These are phyloP conservation scores for Periophthalmus modestus DNA, from an alignment of 2,113 vertebrate genomes.

Conservation along the genomic window DNA sequence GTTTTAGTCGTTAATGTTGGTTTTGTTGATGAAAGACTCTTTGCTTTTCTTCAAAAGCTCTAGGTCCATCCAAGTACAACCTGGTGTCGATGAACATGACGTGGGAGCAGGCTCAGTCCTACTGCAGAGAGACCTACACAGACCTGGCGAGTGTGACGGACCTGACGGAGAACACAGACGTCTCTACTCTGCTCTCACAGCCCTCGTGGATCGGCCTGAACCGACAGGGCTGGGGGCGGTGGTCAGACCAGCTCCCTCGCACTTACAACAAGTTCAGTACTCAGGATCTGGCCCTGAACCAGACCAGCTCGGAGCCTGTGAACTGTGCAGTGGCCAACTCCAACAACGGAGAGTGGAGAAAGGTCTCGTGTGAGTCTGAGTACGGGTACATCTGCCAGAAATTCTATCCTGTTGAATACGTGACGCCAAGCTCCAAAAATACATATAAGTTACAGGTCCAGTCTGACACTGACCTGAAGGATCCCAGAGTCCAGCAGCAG, in stretches of 20 bases:
- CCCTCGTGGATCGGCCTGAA: neutral
- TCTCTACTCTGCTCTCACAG: neutral
- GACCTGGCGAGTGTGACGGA: slow-evolving; percentile 1
- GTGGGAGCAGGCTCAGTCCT: neutral
- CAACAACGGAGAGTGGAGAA: slow-evolving; percentile 1
- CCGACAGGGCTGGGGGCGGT: neutral
- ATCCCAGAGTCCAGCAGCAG: slow-evolving; percentile 23
- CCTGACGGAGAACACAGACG: neutral
- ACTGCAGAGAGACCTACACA: slow-evolving; percentile 1
- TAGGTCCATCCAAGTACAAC: neutral
- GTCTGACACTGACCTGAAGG: slow-evolving; percentile 36
- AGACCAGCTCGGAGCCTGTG: neutral
- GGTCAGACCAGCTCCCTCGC: neutral
- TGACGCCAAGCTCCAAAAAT: neutral
- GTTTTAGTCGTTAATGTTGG: neutral
- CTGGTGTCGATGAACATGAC: neutral
- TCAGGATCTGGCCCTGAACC: neutral
- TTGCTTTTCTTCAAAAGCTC: neutral
- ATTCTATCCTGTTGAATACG: fast-evolving
- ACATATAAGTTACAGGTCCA: slow-evolving; percentile 22
- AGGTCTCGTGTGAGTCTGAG: neutral
- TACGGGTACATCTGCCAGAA: slow-evolving; percentile 21
- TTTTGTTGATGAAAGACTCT: too few species aligned
- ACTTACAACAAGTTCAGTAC: neutral
- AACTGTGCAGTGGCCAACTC: slow-evolving; percentile 5